Conservation (phyloP, 2,113 vertebrate genomes). For the Laticauda colubrina region DNA sequence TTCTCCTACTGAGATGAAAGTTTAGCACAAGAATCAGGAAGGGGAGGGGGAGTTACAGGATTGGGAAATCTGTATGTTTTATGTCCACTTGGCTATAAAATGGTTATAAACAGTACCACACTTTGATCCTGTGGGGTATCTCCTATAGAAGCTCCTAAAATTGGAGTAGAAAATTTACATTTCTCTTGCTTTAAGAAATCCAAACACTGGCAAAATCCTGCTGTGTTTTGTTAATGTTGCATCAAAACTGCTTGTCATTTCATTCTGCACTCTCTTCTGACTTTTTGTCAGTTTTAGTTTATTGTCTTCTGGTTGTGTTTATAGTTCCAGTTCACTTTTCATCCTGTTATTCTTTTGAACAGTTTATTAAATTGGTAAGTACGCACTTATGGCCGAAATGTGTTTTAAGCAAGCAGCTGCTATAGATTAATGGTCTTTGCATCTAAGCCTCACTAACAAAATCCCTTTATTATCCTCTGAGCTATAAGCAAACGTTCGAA, state of each 20-base stretch:
- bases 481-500: neutral
- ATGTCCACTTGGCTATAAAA: neutral
- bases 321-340: slow-evolving; percentile 78
- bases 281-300: slow-evolving; percentile 24
- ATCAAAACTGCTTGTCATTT: neutral
- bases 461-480: slow-evolving; percentile 30
- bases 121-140: neutral
- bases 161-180: neutral
- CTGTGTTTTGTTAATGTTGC: neutral
- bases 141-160: neutral
- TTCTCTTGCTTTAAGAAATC: neutral
- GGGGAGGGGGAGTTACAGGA: neutral
- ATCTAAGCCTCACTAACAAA: slow-evolving; percentile 73
- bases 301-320: slow-evolving; percentile 72
- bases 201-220: neutral
- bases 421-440: slow-evolving; percentile 57
- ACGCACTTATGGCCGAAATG: slow-evolving; percentile 50
- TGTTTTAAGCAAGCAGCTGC: slow-evolving; percentile 59
- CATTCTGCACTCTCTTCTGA: neutral
- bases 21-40: neutral
- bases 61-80: neutral
- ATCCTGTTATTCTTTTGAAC: slow-evolving; percentile 80
- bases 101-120: neutral
- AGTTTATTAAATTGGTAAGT: slow-evolving; percentile 99
- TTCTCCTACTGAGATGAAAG: neutral